A percentile compares a stretch with the other conserved stretches of the same genome.
These are phyloP conservation scores for Hypanus sabinus DNA, from an alignment of 2,113 vertebrate genomes.

Conservation along the genomic window DNA sequence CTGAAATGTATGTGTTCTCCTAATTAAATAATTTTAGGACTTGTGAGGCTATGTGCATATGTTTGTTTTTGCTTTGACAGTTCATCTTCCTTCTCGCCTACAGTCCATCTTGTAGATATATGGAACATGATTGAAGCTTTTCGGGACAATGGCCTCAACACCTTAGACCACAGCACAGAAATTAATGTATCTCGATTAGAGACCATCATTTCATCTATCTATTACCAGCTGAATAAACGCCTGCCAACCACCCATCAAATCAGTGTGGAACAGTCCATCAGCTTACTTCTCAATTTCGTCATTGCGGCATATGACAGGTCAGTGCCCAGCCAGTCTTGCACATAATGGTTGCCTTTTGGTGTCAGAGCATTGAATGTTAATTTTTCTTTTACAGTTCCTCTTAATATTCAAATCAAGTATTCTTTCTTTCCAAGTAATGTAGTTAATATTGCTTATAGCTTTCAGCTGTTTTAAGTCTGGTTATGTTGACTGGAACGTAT, in stretches of 20 bases:
- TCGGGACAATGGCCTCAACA: slow-evolving; percentile 92
- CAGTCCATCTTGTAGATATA: slow-evolving; percentile 95
- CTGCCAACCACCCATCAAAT: slow-evolving; percentile 95
- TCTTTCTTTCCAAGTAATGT: background rate
- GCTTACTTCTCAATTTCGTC: slow-evolving; percentile 95
- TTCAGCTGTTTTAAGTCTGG: no score
- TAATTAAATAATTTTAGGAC: no score
- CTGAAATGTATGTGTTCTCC: no score
- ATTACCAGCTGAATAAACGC: slow-evolving; percentile 95
- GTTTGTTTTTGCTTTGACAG: background rate
- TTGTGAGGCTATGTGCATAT: background rate
- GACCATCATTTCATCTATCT: slow-evolving; percentile 93
- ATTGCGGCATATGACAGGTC: slow-evolving; percentile 90
- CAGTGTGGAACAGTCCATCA: slow-evolving; percentile 92
- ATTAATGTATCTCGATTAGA: slow-evolving; percentile 95
- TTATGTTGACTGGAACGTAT: background rate
- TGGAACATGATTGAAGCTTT: slow-evolving; percentile 99
- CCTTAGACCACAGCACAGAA: slow-evolving; percentile 78
- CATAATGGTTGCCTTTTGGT: background rate
- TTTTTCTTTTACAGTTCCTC: background rate
- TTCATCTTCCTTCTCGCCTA: background rate
- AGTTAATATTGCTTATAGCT: background rate
- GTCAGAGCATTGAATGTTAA: no score
- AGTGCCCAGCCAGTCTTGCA: slow-evolving; percentile 38
- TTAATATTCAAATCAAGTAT: background rate